phyloP scores from a whole-genome alignment of 2,888 invertebrate genomes.

The Ditylenchus weischeri region DNA sequence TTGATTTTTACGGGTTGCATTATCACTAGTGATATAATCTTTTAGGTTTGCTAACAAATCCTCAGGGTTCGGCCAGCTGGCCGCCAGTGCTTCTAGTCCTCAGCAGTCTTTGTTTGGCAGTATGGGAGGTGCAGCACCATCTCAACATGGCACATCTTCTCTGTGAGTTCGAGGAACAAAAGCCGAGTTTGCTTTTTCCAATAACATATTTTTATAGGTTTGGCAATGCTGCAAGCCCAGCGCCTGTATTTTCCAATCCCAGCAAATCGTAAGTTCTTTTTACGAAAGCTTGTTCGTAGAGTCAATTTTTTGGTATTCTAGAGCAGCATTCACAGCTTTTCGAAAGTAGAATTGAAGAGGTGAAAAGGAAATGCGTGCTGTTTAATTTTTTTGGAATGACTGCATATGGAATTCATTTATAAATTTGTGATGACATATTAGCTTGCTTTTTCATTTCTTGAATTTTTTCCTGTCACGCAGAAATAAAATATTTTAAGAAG shows the following conservation, averaged over 20 bases:
- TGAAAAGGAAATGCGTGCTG: too few relatives aligned
- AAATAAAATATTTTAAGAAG: too few relatives aligned
- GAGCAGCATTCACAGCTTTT: slow-evolving; percentile 27
- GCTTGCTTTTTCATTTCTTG: too few relatives aligned
- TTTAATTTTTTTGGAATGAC: too few relatives aligned
- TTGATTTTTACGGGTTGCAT: too few relatives aligned
- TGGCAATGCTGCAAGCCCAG: neutral
- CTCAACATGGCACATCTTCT: slow-evolving; percentile 4
- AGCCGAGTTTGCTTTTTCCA: neutral
- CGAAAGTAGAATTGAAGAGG: slow-evolving; percentile 14
- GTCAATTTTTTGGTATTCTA: neutral
- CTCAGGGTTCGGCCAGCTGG: slow-evolving; percentile 27
- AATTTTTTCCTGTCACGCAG: too few relatives aligned
- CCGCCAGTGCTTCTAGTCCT: slow-evolving; percentile 21
- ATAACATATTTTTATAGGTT: slow-evolving; percentile 10
- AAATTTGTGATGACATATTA: too few relatives aligned
- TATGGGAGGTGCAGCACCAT: slow-evolving; percentile 8
- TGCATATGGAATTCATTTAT: too few relatives aligned
- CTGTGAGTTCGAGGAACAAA: neutral
- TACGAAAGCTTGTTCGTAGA: neutral
- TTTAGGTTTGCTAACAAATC: slow-evolving; percentile 31
- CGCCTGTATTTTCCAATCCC: neutral
- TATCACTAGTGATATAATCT: too few relatives aligned
- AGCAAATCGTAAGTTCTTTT: slow-evolving; percentile 19
- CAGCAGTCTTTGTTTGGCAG: neutral